phyloP scores from a whole-genome alignment of 2,113 vertebrate genomes.

The Ochotona curzoniae region DNA sequence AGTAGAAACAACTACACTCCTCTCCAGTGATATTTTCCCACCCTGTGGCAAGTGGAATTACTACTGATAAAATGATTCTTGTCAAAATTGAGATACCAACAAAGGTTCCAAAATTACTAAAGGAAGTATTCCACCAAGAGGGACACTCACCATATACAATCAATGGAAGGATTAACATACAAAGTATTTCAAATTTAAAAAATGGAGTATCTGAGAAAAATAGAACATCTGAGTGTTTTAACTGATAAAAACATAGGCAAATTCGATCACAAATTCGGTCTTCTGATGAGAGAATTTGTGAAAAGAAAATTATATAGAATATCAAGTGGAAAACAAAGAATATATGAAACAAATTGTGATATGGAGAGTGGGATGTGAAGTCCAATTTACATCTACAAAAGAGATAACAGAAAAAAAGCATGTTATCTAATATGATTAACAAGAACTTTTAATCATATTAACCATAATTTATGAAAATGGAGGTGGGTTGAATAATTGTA shows the following conservation, averaged over 20 bases:
- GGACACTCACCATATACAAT: neutral
- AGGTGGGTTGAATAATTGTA: slow-evolving; percentile 30
- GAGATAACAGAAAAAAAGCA: neutral
- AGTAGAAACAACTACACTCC: too few relatives aligned
- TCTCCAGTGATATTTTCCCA: too few relatives aligned
- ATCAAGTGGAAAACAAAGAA: neutral
- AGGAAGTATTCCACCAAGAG: too few relatives aligned
- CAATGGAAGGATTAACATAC: neutral
- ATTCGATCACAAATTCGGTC: neutral
- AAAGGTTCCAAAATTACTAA: too few relatives aligned
- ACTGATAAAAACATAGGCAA: neutral
- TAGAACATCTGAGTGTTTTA: neutral
- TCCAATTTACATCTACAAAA: neutral
- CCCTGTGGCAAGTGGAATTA: too few relatives aligned
- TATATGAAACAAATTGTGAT: slow-evolving; percentile 1
- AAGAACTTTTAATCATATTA: neutral
- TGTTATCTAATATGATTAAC: neutral
- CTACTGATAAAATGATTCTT: too few relatives aligned
- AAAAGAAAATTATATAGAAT: slow-evolving; percentile 16
- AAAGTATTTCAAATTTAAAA: neutral
- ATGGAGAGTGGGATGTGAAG: neutral
- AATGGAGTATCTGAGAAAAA: neutral
- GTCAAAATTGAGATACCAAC: too few relatives aligned
- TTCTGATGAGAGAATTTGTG: neutral
- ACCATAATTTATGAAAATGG: neutral